phyloP scores from a whole-genome alignment of 2,797 vertebrate genomes.

The Protonibea diacanthus region DNA sequence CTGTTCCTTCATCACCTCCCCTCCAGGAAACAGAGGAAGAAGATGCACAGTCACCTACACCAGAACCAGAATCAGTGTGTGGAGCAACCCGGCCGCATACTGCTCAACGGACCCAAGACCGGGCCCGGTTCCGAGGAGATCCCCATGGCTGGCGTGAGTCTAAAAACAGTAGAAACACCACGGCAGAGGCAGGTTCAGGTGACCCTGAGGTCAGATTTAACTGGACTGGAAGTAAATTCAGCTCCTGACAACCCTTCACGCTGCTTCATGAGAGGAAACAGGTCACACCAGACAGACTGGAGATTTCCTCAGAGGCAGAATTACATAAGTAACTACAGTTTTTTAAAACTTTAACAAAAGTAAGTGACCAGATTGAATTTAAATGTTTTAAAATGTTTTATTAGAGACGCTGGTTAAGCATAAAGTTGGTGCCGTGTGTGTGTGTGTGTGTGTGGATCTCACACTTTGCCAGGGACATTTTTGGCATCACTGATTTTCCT shows the following conservation, averaged over 20 bases:
- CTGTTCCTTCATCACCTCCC: conserved; percentile 26
- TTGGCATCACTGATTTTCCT: conserved; percentile 10
- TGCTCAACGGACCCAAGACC: conserved; percentile 93
- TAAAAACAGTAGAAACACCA: conserved; percentile 9
- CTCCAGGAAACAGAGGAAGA: conserved; percentile 94
- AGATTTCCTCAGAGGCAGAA: conserved; percentile 1
- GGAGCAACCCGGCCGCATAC: conserved; percentile 91
- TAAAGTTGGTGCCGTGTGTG: not conserved
- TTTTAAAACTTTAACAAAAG: not conserved
- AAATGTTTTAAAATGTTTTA: not conserved
- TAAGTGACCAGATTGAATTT: not conserved
- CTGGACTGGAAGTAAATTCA: conserved; percentile 17
- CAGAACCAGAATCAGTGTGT: conserved; percentile 97
- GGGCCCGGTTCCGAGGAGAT: conserved; percentile 91
- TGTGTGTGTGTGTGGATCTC: not conserved
- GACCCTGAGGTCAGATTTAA: not conserved
- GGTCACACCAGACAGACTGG: not conserved
- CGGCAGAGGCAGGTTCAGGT: not conserved
- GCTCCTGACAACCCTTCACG: not conserved
- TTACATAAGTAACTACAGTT: not conserved
- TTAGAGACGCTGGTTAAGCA: not conserved
- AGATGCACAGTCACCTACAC: conserved; percentile 94
- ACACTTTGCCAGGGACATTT: conserved; percentile 14
- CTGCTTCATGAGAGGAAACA: not conserved
- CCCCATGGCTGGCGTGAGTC: conserved; percentile 95